Evolutionary conservation across 2,888 invertebrate species (phyloP), one percentile per base, ranked within the genome.

Genomic region (Rhamnusium bicolor): DNA sequence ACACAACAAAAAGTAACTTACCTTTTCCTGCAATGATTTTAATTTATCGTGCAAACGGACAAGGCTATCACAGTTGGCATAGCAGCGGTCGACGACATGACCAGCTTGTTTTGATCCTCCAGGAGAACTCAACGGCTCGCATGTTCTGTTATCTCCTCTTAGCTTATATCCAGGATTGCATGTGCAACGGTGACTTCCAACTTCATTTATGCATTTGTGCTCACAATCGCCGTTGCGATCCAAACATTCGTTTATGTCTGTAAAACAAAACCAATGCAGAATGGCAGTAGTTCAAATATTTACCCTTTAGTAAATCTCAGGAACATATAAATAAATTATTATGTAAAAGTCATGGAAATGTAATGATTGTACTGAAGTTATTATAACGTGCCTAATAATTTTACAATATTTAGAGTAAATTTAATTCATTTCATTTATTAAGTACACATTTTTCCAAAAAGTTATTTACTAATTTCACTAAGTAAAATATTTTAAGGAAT

Each of bases 1-100:
- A 4, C 12, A 40, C n/a, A 40, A 40, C 40, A 40, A 40, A 40
- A 40, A 40, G n/a, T 18, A 5, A 18, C 19, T 16, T 67, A 87
- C 88, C 84, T 88, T 88, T 78, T 92, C 91, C 73, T 85, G 89
- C 16, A 92, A 87, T 51, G 87, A 86, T 79, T 90, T 90, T 61
- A 92, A 88, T 81, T 90, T 91, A 71, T 90, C 88, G 8, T 91
- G 90, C 21, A 93, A 85, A 86, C 91, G 89, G 47, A 89, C 86
- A n/a, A 92, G 90, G 0, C 91, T 91, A 80, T 92, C 92, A 82
- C 92, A 93, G 14, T 90, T 90, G 2, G 92, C 92, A 82, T 90
- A 92, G 82, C 92, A 92, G n/a, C 91, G 88, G 24, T 90, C 87
- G 51, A 87, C 46, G 19, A n/a, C n/a, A n/a, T 71, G 69, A n/a